These are phyloP conservation scores for Paramuricea clavata DNA, from an alignment of 92 coral and sea anemone species.

Conservation along the genomic window DNA sequence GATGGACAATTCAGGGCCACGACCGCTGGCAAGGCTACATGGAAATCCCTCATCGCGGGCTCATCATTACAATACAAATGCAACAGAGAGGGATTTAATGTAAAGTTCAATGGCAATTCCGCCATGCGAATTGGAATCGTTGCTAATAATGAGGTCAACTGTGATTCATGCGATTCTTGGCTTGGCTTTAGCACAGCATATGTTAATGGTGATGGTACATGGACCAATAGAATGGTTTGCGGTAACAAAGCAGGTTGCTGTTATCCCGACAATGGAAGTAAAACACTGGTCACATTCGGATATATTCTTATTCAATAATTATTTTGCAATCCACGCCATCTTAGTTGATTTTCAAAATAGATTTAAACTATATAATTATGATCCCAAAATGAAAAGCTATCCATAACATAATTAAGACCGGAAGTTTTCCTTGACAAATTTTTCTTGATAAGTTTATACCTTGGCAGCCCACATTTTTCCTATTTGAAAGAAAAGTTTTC, in stretches of 20 bases:
- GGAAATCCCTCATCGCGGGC: background rate
- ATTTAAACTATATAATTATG: too few species aligned
- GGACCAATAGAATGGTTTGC: background rate
- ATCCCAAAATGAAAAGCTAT: too few species aligned
- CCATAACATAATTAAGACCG: too few species aligned
- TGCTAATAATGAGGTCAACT: slow-evolving; percentile 22
- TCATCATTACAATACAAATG: slow-evolving; percentile 6
- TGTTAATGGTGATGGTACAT: too few species aligned
- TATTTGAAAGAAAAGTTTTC: too few species aligned
- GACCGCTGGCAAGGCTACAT: slow-evolving; percentile 19
- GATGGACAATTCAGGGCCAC: slow-evolving; percentile 8
- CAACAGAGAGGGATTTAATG: slow-evolving; percentile 58
- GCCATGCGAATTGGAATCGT: slow-evolving; percentile 62
- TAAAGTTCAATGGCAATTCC: too few species aligned
- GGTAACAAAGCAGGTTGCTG: background rate
- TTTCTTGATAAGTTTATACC: too few species aligned
- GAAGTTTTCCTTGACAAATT: too few species aligned
- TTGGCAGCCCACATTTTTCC: too few species aligned
- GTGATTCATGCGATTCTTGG: slow-evolving; percentile 50
- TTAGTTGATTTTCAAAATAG: too few species aligned
- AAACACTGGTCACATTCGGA: background rate
- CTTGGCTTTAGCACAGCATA: slow-evolving; percentile 47
- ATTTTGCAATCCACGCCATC: too few species aligned
- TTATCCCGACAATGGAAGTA: background rate
- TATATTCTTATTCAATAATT: background rate